Conservation (phyloP, 2,888 invertebrate species). For the Rhogogaster chlorosoma region DNA sequence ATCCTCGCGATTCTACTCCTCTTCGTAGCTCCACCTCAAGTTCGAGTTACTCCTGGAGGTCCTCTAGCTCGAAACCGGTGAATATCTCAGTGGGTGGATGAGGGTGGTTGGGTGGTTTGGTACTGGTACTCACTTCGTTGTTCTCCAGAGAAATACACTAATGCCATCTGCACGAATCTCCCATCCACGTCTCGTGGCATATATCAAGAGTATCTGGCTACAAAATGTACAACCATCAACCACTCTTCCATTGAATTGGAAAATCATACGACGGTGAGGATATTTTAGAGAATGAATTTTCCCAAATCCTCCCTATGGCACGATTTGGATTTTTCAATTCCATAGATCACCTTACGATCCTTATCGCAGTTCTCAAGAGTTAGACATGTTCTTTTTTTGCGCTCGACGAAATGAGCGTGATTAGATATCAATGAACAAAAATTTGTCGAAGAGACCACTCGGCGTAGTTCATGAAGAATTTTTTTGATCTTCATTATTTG, state of each 20-base stretch:
- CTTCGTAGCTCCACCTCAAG: slow-evolving; percentile 41
- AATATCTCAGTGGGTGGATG: neutral
- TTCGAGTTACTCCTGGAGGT: slow-evolving; percentile 13
- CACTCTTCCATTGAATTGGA: neutral
- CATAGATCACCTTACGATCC: no score
- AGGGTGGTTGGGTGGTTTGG: neutral
- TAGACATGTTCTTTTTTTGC: neutral
- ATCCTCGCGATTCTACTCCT: slow-evolving; percentile 23
- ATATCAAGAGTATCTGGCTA: neutral
- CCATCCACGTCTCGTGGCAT: neutral
- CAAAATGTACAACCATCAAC: neutral
- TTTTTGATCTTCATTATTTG: neutral
- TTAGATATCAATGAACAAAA: neutral
- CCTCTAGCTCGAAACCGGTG: neutral
- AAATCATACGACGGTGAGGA: no score
- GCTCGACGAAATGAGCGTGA: neutral
- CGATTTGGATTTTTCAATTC: no score
- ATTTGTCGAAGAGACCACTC: neutral
- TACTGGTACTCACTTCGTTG: neutral
- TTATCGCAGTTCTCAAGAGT: no score
- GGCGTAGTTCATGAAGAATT: neutral
- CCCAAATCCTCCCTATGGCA: no score
- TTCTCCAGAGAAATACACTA: slow-evolving; percentile 25
- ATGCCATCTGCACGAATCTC: slow-evolving; percentile 18
- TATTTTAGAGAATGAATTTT: no score